phyloP scores from a whole-genome alignment of 2,888 invertebrate genomes.

The Hoplodrina ambigua region DNA sequence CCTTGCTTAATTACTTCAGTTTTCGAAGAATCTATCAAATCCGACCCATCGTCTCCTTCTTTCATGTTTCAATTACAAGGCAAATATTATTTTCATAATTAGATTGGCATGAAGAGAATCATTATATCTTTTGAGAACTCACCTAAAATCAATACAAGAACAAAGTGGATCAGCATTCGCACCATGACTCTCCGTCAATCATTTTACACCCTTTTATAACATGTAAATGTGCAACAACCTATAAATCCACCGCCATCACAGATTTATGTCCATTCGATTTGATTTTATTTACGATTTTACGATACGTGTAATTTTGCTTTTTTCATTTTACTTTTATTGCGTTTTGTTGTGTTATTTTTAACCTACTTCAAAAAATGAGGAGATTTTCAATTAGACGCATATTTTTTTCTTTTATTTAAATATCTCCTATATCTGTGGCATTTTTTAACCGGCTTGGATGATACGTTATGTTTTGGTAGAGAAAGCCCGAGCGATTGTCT shows the following conservation, averaged over 20 bases:
- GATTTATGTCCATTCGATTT: constrained; percentile 58
- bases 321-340: constrained; percentile 42
- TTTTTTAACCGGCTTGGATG: too few species aligned
- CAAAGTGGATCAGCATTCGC: constrained; percentile 19
- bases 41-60: too few species aligned
- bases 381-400: background rate
- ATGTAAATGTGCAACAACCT: constrained; percentile 33
- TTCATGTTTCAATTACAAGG: too few species aligned
- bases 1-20: too few species aligned
- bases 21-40: too few species aligned
- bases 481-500: too few species aligned
- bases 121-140: constrained; percentile 23
- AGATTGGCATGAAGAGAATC: too few species aligned
- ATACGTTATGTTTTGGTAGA: too few species aligned
- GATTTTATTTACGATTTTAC: constrained; percentile 45
- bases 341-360: constrained; percentile 28
- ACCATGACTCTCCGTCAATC: constrained; percentile 50
- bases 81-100: too few species aligned
- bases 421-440: too few species aligned
- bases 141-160: constrained; percentile 55
- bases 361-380: background rate
- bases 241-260: constrained; percentile 45
- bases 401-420: background rate
- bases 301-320: constrained; percentile 40
- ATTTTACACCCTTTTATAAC: constrained; percentile 39